A percentile compares a stretch with the other conserved stretches of the same genome.
Conservation (phyloP, 2,113 vertebrate species). For the Ginglymostoma cirratum region DNA sequence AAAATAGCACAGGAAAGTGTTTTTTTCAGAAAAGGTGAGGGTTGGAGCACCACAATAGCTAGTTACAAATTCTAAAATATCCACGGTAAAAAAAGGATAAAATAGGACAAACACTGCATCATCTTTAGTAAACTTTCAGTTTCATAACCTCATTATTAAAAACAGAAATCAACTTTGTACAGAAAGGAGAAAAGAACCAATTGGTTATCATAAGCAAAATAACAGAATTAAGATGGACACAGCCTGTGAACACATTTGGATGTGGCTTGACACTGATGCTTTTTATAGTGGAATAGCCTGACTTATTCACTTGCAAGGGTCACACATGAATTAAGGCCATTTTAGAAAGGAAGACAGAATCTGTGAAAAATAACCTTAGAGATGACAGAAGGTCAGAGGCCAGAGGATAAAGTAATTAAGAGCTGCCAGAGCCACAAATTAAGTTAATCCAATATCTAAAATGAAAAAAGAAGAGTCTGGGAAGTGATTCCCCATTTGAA, state of each 20-base stretch:
- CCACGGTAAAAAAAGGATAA: not conserved
- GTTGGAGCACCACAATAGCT: not conserved
- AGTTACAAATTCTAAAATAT: not conserved
- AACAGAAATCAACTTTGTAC: not conserved
- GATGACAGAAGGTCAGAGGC: not conserved
- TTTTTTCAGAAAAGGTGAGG: not conserved
- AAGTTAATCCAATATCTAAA: not conserved
- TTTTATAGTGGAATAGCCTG: not conserved
- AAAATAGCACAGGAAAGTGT: not conserved
- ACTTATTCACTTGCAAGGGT: not conserved
- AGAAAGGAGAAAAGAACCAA: not conserved
- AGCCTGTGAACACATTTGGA: not conserved
- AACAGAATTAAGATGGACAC: not conserved
- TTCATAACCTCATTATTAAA: not conserved
- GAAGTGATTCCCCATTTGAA: not conserved
- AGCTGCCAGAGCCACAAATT: not conserved
- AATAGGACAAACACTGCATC: not conserved
- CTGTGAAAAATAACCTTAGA: not conserved
- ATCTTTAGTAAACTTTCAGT: not conserved
- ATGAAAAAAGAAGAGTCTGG: not conserved
- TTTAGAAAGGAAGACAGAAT: not conserved
- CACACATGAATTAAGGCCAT: not conserved
- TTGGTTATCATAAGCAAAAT: not conserved
- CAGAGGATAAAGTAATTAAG: not conserved
- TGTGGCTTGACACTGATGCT: not conserved